phyloP scores from a whole-genome alignment of 92 coral and sea anemone species.

The Paramuricea clavata region DNA sequence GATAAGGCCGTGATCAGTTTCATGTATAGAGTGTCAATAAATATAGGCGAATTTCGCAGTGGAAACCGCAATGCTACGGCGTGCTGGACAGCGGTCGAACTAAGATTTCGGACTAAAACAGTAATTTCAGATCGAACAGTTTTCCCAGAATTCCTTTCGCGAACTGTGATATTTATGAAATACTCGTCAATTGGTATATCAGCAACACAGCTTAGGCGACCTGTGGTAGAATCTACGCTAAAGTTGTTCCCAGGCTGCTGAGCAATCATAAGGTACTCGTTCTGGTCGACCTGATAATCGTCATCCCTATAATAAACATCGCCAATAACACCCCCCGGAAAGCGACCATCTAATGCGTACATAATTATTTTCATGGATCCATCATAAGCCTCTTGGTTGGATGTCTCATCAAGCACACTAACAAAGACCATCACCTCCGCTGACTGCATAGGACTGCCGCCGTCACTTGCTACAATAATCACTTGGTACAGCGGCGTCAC shows the following conservation, averaged over 20 bases:
- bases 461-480: constrained; percentile 73
- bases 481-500: constrained; percentile 72
- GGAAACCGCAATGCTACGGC: constrained; percentile 81
- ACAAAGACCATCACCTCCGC: constrained; percentile 79
- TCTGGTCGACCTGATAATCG: constrained; percentile 81
- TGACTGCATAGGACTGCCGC: constrained; percentile 73
- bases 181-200: constrained; percentile 71
- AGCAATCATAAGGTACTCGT: constrained; percentile 57
- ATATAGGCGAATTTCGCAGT: constrained; percentile 33
- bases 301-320: constrained; percentile 78
- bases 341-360: constrained; percentile 80
- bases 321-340: constrained; percentile 86
- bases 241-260: constrained; percentile 77
- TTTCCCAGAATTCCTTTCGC: constrained; percentile 72
- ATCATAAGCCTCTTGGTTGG: constrained; percentile 82
- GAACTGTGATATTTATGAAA: constrained; percentile 64
- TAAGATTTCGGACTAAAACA: constrained; percentile 73
- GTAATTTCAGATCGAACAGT: constrained; percentile 67
- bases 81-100: constrained; percentile 67
- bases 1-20: constrained; percentile 1
- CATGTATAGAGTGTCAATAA: constrained; percentile 46
- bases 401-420: constrained; percentile 69
- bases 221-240: constrained; percentile 72
- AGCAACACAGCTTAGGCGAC: constrained; percentile 71
- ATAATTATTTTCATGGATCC: constrained; percentile 77